These are phyloP conservation scores for Gortyna flavago DNA, from an alignment of 2,888 invertebrate genomes.

Conservation along the genomic window DNA sequence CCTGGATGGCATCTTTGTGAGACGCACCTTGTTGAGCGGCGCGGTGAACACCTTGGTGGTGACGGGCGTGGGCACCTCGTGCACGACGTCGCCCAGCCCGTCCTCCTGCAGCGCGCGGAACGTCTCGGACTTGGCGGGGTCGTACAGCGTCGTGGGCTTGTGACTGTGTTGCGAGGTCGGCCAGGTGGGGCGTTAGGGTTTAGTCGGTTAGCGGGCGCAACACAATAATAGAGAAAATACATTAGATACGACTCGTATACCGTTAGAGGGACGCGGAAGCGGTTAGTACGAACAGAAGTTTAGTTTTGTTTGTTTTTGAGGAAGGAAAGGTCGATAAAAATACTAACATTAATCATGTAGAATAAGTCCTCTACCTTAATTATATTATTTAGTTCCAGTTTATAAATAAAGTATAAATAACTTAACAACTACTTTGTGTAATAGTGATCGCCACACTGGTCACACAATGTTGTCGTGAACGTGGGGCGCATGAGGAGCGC, in stretches of 20 bases:
- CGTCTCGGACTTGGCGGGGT: slow-evolving; percentile 97
- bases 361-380: slow-evolving; percentile 83
- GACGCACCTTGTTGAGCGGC: slow-evolving; percentile 90
- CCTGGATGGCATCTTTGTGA: not conserved
- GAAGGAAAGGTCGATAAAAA: slow-evolving; percentile 96
- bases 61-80: slow-evolving; percentile 93
- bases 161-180: slow-evolving; percentile 81
- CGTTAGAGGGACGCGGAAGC: slow-evolving; percentile 81
- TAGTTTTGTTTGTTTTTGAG: slow-evolving; percentile 91
- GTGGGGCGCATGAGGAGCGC: slow-evolving; percentile 72
- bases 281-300: slow-evolving; percentile 79
- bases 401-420: slow-evolving; percentile 68
- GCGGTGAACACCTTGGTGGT: slow-evolving; percentile 94
- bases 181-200: slow-evolving; percentile 83
- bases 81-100: slow-evolving; percentile 91
- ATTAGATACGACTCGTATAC: slow-evolving; percentile 79
- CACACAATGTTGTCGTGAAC: slow-evolving; percentile 76
- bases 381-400: slow-evolving; percentile 70
- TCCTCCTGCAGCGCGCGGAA: slow-evolving; percentile 96
- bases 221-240: slow-evolving; percentile 79
- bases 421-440: slow-evolving; percentile 73
- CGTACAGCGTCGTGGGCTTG: slow-evolving; percentile 94
- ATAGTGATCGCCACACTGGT: slow-evolving; percentile 70
- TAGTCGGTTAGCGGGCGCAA: slow-evolving; percentile 89
- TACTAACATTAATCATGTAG: slow-evolving; percentile 91